These are phyloP conservation scores for Gobionotothen gibberifrons DNA, from an alignment of 2,797 vertebrate genomes.

Conservation along the genomic window DNA sequence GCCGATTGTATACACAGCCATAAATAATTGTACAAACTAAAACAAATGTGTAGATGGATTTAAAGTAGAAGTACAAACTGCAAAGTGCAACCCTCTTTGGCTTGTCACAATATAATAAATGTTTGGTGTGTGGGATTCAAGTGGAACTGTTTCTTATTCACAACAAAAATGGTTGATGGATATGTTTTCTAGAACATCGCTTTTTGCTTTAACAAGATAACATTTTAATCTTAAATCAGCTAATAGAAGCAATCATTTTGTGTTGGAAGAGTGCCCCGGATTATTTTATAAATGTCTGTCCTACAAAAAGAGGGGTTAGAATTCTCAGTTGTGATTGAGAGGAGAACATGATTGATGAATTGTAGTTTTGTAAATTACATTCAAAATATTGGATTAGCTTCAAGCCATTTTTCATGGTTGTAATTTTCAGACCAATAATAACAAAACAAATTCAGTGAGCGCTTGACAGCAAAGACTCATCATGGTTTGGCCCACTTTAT, in stretches of 20 bases:
- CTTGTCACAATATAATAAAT: background rate
- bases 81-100: background rate
- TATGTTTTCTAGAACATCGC: background rate
- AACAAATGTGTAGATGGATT: background rate
- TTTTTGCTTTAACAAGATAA: background rate
- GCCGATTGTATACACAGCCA: background rate
- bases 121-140: background rate
- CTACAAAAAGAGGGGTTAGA: background rate
- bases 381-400: background rate
- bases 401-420: background rate
- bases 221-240: background rate
- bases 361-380: background rate
- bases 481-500: background rate
- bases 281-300: background rate
- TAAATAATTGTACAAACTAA: slow-evolving; percentile 1
- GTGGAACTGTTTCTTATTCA: background rate
- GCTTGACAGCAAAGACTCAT: background rate
- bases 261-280: background rate
- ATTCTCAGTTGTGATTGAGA: background rate
- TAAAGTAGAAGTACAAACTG: background rate
- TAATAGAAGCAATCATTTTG: background rate
- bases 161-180: background rate
- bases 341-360: slow-evolving; percentile 2
- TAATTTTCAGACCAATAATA: slow-evolving; percentile 9
- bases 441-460: background rate